Percentiles rank a stretch among this genome's conserved stretches.
Conservation (phyloP, 1,140 invertebrate species). For the Riptortus pedestris region DNA sequence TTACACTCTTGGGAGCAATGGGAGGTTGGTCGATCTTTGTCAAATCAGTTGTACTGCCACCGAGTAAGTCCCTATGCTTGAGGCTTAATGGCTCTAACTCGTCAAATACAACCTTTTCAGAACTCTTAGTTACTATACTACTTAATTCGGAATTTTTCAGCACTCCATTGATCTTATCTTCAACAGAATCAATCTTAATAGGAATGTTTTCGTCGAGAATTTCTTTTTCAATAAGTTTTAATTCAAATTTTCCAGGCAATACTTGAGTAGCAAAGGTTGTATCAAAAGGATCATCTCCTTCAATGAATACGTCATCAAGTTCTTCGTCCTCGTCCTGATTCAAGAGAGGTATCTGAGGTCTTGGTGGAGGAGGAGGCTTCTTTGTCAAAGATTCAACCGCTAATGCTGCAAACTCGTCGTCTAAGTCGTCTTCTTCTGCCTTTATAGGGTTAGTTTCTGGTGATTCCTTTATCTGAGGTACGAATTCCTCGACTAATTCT, state of each 20-base stretch:
- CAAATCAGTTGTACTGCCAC: conserved; percentile 63
- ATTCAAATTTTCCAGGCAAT: conserved; percentile 53
- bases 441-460: background rate
- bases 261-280: conserved; percentile 71
- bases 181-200: background rate
- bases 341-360: background rate
- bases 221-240: conserved; percentile 52
- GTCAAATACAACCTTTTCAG: conserved; percentile 4
- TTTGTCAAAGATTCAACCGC: conserved; percentile 58
- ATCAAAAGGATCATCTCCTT: conserved; percentile 67
- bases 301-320: conserved; percentile 33
- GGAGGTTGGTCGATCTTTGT: conserved; percentile 55
- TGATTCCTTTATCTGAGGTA: background rate
- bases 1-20: conserved; percentile 45
- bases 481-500: conserved; percentile 38
- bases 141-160: conserved; percentile 46
- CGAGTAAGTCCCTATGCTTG: conserved; percentile 31
- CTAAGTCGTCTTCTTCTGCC: conserved; percentile 38
- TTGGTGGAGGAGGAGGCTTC: conserved; percentile 27
- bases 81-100: conserved; percentile 23
- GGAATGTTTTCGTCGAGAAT: conserved; percentile 41
- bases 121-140: conserved; percentile 30
- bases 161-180: conserved; percentile 37
- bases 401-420: conserved; percentile 62
- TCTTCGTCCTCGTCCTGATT: conserved; percentile 11